Evolutionary conservation across 2,888 invertebrate species (phyloP).

Genomic region (Rhagonycha lutea): DNA sequence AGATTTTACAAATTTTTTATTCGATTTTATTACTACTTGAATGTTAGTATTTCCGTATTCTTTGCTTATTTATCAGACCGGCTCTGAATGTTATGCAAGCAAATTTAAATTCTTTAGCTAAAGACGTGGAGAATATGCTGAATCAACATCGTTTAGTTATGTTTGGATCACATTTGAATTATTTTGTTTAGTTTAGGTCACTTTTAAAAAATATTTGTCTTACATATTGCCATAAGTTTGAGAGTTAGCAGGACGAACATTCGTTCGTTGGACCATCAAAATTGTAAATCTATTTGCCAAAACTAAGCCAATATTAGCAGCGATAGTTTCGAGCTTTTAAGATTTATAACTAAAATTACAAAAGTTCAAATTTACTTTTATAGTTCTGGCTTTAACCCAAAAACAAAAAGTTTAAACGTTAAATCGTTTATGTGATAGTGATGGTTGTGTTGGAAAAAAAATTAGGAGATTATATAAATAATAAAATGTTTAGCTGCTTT

Average conservation of each 20-base stretch:
- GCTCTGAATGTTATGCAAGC: neutral
- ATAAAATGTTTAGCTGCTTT: neutral
- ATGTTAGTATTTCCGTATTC: neutral
- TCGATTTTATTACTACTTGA: neutral
- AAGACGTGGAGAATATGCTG: neutral
- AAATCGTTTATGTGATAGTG: neutral
- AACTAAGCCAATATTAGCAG: neutral
- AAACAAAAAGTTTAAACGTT: neutral
- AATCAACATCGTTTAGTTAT: neutral
- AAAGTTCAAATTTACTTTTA: neutral
- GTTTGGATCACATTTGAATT: neutral
- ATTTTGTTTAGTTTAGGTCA: neutral
- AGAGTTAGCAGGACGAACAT: neutral
- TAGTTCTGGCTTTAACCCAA: neutral
- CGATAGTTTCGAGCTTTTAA: neutral
- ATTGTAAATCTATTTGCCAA: neutral
- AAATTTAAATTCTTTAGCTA: neutral
- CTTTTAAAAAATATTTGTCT: neutral
- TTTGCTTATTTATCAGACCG: neutral
- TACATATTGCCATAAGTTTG: too few species aligned
- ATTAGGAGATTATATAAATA: neutral
- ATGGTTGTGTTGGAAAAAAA: neutral
- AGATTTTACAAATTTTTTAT: neutral
- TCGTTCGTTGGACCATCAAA: neutral
- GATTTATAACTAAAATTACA: neutral